Conservation (phyloP, 2,888 invertebrate species). For the Ormia ochracea region DNA sequence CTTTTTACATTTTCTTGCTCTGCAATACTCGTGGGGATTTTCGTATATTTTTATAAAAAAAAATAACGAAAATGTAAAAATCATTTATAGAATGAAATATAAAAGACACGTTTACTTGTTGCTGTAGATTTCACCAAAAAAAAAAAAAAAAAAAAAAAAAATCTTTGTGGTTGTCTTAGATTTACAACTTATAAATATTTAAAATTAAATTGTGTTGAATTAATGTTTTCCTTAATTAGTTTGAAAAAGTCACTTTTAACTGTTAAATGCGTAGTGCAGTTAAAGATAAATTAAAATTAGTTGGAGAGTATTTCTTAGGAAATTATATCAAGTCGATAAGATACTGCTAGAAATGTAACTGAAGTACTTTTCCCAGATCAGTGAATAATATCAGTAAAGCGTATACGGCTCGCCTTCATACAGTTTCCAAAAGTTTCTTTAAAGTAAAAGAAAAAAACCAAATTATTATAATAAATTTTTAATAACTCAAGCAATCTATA, state of each 20-base stretch:
- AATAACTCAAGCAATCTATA: no score
- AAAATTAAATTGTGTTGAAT: background rate
- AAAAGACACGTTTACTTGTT: background rate
- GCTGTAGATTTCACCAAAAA: background rate
- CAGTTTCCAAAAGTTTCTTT: no score
- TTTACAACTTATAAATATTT: constrained; percentile 22
- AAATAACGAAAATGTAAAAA: background rate
- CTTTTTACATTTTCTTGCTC: background rate
- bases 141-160: no score
- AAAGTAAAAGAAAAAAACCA: no score
- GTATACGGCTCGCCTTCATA: no score
- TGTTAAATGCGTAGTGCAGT: background rate
- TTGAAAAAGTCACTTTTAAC: background rate
- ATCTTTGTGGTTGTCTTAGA: background rate
- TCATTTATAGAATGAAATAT: constrained; percentile 28
- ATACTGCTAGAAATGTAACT: no score
- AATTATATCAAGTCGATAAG: background rate
- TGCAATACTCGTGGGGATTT: constrained; percentile 53
- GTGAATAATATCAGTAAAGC: no score
- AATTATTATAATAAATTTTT: no score
- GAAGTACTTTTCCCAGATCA: no score
- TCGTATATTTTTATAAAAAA: background rate
- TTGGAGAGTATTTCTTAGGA: background rate
- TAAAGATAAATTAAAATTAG: background rate
- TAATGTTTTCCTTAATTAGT: constrained; percentile 5